Evolutionary conservation across 2,888 invertebrate genomes (phyloP), one percentile per base, ranked within the genome.

Genomic region (Athetis lepigone): DNA sequence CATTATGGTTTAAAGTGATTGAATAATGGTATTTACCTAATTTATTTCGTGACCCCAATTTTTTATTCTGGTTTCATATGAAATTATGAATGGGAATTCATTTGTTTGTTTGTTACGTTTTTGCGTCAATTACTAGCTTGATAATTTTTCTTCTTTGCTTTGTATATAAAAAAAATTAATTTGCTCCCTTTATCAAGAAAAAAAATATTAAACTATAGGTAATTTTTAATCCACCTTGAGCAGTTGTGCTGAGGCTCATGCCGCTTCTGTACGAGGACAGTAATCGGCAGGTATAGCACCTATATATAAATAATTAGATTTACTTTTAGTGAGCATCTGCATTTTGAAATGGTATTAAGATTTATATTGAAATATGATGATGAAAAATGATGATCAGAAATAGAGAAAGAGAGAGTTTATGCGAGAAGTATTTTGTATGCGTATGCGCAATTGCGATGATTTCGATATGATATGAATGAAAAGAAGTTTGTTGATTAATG

Each of bases 401-500:
- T 36, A 61, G 57, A 73, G 66, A 73, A 70, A 77, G 69, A 76
- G 80, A 79, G 75, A 80, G 75, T 68, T 72, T 62, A 58, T 23
- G 49, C 37, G 37, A n/a, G 55, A 42, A 50, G 43, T 43, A 23
- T 3, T 25, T 42, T 11, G 45, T 63, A 57, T 54, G 59, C 16
- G 40, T 36, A 58, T 54, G 62, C 52, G 47, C 23, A 58, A 39
- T 56, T 33, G 40, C 21, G 0, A 43, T 66, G 67, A 52, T 42
- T 37, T 46, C 9, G 23, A 23, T 52, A 49, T 43, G 40, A 58
- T 23, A 60, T 71, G 49, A 65, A 74, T 74, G 79, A 83, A 80
- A 78, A 83, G 80, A 83, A 77, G 80, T 82, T 80, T 63, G 27
- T 36, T 59, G 49, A 46, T 60, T 51, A 64, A 73, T 77, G 77